Evolutionary conservation across 1,140 invertebrate genomes (phyloP).

Genomic region (Thalassaphorura encarpata): DNA sequence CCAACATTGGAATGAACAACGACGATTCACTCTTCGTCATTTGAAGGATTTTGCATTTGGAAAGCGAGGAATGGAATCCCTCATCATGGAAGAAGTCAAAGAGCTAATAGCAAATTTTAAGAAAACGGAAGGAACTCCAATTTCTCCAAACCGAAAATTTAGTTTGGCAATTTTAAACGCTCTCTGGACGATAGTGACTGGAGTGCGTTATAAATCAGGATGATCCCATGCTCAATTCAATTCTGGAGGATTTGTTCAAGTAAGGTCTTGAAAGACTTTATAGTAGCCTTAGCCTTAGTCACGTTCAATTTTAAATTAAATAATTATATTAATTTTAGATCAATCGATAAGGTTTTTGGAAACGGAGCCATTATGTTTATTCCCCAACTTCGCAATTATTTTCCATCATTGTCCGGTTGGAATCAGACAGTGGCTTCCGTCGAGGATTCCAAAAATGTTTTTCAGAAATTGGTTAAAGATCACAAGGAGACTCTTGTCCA

Average conservation of each 20-base stretch:
- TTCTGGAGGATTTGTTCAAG: not conserved
- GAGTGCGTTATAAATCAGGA: not conserved
- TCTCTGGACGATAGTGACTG: not conserved
- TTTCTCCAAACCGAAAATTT: not conserved
- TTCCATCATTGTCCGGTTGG: not conserved
- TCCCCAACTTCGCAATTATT: not conserved
- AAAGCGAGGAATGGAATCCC: constrained; percentile 13
- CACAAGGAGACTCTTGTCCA: constrained; percentile 11
- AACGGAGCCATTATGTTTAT: not conserved
- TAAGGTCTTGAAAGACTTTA: not conserved
- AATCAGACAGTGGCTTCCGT: not conserved
- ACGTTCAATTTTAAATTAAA: not conserved
- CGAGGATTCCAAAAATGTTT: not conserved
- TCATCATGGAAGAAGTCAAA: constrained; percentile 1
- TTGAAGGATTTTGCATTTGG: constrained; percentile 28
- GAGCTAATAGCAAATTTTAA: not conserved
- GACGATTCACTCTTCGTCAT: constrained; percentile 18
- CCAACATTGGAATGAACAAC: constrained; percentile 8
- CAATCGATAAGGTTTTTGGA: not conserved
- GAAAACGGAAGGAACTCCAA: not conserved
- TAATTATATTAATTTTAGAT: not conserved
- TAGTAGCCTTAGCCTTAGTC: not conserved
- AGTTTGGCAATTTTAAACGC: not conserved
- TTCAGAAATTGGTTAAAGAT: constrained; percentile 1
- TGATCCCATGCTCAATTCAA: not conserved